phyloP scores from a whole-genome alignment of 2,888 invertebrate genomes.

The Pteria penguin region DNA sequence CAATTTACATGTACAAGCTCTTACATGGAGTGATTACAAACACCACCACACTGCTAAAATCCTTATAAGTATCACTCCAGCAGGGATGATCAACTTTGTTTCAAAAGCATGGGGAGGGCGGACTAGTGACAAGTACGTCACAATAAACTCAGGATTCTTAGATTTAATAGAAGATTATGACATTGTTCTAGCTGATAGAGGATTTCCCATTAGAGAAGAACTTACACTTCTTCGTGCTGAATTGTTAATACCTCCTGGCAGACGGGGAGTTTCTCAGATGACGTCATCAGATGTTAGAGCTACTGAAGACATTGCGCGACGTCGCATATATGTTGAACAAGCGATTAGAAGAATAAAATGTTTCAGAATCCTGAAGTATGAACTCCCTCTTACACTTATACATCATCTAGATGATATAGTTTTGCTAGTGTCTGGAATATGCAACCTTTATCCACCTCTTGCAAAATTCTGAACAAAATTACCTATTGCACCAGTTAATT shows the following conservation, averaged over 20 bases:
- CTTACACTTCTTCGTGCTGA: constrained; percentile 7
- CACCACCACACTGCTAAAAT: constrained; percentile 45
- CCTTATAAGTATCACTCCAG: constrained; percentile 36
- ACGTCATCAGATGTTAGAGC: background rate
- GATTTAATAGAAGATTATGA: constrained; percentile 11
- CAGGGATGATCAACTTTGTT: constrained; percentile 31
- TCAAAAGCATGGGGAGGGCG: constrained; percentile 23
- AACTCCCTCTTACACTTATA: constrained; percentile 18
- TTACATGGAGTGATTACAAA: constrained; percentile 32
- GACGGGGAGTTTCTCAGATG: background rate
- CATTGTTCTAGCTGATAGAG: constrained; percentile 28
- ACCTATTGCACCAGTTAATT: too few relatives aligned
- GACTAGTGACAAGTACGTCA: constrained; percentile 18
- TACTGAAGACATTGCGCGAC: background rate
- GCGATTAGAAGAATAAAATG: constrained; percentile 5
- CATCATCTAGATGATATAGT: constrained; percentile 41
- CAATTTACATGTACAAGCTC: background rate
- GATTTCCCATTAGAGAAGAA: constrained; percentile 8
- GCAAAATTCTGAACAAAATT: constrained; percentile 2
- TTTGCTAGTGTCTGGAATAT: constrained; percentile 3
- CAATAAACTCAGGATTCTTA: constrained; percentile 7
- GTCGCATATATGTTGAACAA: constrained; percentile 8
- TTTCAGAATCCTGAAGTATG: constrained; percentile 7
- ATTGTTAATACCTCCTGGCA: constrained; percentile 21
- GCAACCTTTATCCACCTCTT: constrained; percentile 14